Base-by-base conservation (phyloP, 1,140 invertebrate genomes). In the Mizuhopecten yessoensis region DNA sequence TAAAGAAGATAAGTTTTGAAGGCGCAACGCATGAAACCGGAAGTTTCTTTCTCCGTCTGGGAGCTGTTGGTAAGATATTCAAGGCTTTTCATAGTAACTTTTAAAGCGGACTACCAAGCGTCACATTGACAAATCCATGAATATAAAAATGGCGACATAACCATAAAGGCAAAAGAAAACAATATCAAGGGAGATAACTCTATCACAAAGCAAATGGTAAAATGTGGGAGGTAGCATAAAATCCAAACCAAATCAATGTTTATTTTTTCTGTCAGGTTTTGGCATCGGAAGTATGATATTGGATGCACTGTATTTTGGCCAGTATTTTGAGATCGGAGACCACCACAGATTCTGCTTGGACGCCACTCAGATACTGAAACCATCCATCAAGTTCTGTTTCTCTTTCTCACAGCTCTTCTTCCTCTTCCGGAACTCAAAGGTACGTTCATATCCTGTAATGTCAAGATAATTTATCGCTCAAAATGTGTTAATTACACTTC, bases 341-440 rank as follows among this genome's bases (percentile, higher is more conserved):
- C 75, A 96, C 23, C 91, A 92, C 34, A 88, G 29, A 39, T 39
- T 91, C 75, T 91, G 88, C 36, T 10, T 36, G 88, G 86, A 91
- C 87, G 45, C 75, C 87, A 33, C 86, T 33, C 97, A 98, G 93
- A 98, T 98, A 34, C 97, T 99, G n/a, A 99, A 99, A 96, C 98
- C 98, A 36, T 97, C 99, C 92, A 97, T 99, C 13, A 99, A 99
- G 95, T 98, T 99, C 97, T 98, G 99, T 42, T 99, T 99, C 97
- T 99, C 99, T 20, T 99, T 99, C 95, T 99, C 99, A 97, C 99
- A 99, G 97, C 99, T 99, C 98, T 99, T 99, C 95, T 99, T 99
- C 96, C 99, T 99, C 95, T 99, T 99, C 97, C 99, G 99, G 98
- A 99, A 99, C 97, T 99, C 99, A 88, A 97, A 99, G 97, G 99